These are phyloP conservation scores for Megaleporinus macrocephalus DNA, from an alignment of 2,113 vertebrate genomes.

Conservation along the genomic window DNA sequence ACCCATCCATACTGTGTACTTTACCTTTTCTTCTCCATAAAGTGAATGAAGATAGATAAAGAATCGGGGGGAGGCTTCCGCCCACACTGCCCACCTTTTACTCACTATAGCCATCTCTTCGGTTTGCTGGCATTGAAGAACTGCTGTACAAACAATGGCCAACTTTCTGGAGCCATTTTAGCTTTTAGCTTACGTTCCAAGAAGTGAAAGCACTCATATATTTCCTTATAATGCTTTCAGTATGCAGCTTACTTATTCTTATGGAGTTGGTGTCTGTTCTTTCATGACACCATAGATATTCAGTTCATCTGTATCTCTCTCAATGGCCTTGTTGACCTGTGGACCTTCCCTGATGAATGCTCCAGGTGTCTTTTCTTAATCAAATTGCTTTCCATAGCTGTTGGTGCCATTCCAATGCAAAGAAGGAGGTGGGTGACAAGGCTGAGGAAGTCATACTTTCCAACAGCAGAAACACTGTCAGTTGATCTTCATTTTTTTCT, in stretches of 20 bases:
- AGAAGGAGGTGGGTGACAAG: not conserved
- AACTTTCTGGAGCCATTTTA: not conserved
- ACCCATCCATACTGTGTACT: not conserved
- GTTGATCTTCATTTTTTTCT: conserved; percentile 28
- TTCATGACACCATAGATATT: conserved; percentile 1
- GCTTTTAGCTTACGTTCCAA: not conserved
- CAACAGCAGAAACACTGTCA: not conserved
- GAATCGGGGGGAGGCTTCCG: not conserved
- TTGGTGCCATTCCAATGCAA: conserved; percentile 8
- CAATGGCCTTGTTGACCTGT: conserved; percentile 28
- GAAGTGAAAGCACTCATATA: not conserved
- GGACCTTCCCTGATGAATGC: conserved; percentile 21
- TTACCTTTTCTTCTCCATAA: not conserved
- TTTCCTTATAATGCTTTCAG: not conserved
- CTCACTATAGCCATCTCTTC: not conserved
- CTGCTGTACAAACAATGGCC: too few relatives aligned
- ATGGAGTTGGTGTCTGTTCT: not conserved
- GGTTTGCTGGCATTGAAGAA: too few relatives aligned
- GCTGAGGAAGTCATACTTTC: conserved; percentile 20
- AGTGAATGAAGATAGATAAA: not conserved
- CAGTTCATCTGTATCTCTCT: conserved; percentile 20
- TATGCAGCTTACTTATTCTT: not conserved
- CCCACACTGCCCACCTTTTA: not conserved
- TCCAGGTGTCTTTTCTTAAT: conserved; percentile 36
- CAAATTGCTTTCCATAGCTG: conserved; percentile 25